Conservation (phyloP, 1,140 invertebrate species). For the Drosophila littoralis region DNA sequence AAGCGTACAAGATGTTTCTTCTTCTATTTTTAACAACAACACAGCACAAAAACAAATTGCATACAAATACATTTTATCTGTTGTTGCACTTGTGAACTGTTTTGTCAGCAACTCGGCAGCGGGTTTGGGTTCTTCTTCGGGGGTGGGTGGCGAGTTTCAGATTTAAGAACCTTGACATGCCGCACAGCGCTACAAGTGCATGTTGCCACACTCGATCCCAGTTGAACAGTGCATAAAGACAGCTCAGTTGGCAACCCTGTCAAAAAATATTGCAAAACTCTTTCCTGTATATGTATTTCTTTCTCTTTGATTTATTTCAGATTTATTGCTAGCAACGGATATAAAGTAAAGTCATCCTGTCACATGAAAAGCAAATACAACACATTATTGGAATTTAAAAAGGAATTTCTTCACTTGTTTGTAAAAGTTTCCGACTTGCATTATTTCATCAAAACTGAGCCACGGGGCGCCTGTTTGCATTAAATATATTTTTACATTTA, state of each 20-base stretch:
- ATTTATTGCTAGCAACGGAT: background rate
- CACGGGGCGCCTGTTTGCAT: too few species aligned
- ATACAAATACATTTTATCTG: constrained; percentile 58
- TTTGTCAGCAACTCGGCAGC: constrained; percentile 35
- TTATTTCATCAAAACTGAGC: too few species aligned
- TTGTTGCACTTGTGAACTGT: constrained; percentile 39
- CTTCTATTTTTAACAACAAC: constrained; percentile 28
- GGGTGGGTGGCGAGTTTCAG: background rate
- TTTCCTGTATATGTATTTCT: background rate
- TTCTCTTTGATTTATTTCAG: constrained; percentile 11
- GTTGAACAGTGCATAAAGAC: constrained; percentile 36
- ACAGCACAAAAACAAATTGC: constrained; percentile 51
- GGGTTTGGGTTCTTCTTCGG: background rate
- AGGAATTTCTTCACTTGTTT: too few species aligned
- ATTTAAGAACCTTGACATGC: constrained; percentile 68
- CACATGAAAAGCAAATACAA: background rate
- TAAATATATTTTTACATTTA: too few species aligned
- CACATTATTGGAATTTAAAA: background rate
- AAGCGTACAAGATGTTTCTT: constrained; percentile 39
- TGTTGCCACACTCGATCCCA: constrained; percentile 12
- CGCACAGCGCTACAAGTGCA: constrained; percentile 21
- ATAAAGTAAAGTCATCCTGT: background rate
- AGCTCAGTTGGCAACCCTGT: constrained; percentile 50
- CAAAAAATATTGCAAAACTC: constrained; percentile 12
- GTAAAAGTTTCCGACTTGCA: too few species aligned